phyloP scores from a whole-genome alignment of 2,113 vertebrate genomes.

The Numenius arquata region DNA sequence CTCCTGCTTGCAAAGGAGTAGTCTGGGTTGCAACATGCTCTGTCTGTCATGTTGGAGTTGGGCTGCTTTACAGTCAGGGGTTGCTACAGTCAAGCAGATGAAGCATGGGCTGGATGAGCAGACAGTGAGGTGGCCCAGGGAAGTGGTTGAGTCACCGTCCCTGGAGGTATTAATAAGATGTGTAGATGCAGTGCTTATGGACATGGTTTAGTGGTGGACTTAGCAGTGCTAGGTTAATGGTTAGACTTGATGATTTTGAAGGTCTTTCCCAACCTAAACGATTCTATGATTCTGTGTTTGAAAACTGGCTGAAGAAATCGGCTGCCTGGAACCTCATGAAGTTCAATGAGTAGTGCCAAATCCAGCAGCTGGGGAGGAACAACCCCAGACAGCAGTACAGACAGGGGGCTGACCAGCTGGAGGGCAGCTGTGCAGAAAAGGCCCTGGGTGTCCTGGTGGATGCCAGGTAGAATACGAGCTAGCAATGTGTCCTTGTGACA shows the following conservation, averaged over 20 bases:
- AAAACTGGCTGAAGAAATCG: not conserved
- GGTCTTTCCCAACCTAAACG: not conserved
- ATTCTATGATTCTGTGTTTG: not conserved
- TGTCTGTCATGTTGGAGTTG: not conserved
- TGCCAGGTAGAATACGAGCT: not conserved
- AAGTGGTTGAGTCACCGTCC: not conserved
- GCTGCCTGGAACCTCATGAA: not conserved
- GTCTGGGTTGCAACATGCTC: not conserved
- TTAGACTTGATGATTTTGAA: not conserved
- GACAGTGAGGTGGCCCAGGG: not conserved
- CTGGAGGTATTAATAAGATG: not conserved
- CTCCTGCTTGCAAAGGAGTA: not conserved
- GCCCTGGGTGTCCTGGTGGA: rapidly evolving
- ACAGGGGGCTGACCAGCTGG: not conserved
- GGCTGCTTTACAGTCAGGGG: rapidly evolving
- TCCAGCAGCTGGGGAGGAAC: not conserved
- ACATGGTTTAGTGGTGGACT: not conserved
- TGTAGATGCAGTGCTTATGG: not conserved
- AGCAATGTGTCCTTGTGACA: not conserved
- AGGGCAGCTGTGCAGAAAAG: not conserved
- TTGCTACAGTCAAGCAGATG: not conserved
- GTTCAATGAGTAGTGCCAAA: not conserved
- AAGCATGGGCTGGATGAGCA: rapidly evolving
- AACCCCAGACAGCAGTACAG: not conserved
- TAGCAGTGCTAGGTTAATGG: not conserved